Percentiles rank a stretch among this genome's conserved stretches.
phyloP scores from a whole-genome alignment of 2,797 vertebrate genomes.

The Coendou prehensilis region DNA sequence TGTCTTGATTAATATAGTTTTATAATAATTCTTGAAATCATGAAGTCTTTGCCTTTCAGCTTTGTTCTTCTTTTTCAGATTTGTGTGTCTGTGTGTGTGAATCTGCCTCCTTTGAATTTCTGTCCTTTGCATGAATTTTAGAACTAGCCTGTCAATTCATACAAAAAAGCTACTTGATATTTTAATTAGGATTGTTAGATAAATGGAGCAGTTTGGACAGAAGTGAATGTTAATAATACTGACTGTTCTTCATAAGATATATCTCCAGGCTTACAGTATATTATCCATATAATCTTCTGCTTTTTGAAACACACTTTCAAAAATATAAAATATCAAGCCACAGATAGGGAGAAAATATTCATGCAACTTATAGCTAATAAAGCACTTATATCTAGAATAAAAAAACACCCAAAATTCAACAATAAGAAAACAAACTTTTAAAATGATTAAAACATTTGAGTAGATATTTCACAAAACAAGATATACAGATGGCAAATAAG shows the following conservation, averaged over 20 bases:
- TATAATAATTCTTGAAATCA: neutral
- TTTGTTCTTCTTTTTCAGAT: slow-evolving; percentile 44
- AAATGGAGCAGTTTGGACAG: neutral
- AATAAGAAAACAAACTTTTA: slow-evolving; percentile 25
- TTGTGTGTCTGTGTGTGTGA: neutral
- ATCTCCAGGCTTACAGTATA: neutral
- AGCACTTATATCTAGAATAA: slow-evolving; percentile 2
- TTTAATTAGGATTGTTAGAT: slow-evolving; percentile 13
- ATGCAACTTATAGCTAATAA: slow-evolving; percentile 32
- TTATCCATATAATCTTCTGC: too few species aligned
- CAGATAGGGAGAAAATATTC: neutral
- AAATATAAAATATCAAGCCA: slow-evolving; percentile 10
- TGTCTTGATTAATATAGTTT: neutral
- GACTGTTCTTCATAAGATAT: neutral
- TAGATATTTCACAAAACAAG: neutral
- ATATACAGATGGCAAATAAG: neutral
- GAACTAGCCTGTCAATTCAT: neutral
- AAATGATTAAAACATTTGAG: neutral
- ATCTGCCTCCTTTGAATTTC: neutral
- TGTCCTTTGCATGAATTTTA: slow-evolving; percentile 15
- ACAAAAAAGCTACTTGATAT: neutral
- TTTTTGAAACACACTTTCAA: neutral
- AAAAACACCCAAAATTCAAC: slow-evolving; percentile 7
- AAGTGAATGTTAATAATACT: neutral
- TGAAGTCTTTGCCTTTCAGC: neutral